Base-by-base conservation (phyloP, 2,888 invertebrate genomes). In the Torymus tubicola region DNA sequence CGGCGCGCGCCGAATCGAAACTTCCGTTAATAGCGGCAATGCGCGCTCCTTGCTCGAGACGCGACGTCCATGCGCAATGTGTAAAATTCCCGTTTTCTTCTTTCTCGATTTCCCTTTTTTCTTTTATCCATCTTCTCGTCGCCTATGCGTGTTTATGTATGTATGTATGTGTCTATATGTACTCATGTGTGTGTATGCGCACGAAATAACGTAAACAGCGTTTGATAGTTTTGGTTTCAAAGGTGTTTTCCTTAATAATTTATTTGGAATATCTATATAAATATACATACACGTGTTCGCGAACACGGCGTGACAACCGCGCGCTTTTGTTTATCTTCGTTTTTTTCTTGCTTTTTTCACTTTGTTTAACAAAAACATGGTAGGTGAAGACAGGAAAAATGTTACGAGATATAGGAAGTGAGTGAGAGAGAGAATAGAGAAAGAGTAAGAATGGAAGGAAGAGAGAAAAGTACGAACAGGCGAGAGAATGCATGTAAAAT, bases 201-300 rank as follows among this genome's bases (percentile, higher is more conserved):
- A 31, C 52, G 75, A 78, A 78, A 72, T 75, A 73, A 74, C 8
- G 42, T 42, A 52, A 13, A 42, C 61, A 69, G 60, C 55, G 53
- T 53, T 73, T 69, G 10, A 1, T 69, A 14, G 13, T 77, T 76
- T 82, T 83, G 81, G 81, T 84, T 81, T 78, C 78, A 84, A 80
- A 82, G 80, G 80, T 82, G 68, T 82, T 75, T 80, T 83, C 87
- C 87, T 88, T 42, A 42, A 85, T 81, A 86, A 86, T 88, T 88
- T 88, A 88, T 88, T 88, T 84, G 75, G 84, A 85, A 86, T 85
- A 86, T 87, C 85, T 88, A 88, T 42, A 42, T 87, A 87, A 86
- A 87, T 87, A 85, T 87, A 88, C 87, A 87, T 87, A 85, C 82
- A 78, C 82, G 82, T 73, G 70, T 77, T 80, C 74, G 74, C 82